Conservation (phyloP, 2,888 invertebrate genomes). For the Microdon myrmicae region DNA sequence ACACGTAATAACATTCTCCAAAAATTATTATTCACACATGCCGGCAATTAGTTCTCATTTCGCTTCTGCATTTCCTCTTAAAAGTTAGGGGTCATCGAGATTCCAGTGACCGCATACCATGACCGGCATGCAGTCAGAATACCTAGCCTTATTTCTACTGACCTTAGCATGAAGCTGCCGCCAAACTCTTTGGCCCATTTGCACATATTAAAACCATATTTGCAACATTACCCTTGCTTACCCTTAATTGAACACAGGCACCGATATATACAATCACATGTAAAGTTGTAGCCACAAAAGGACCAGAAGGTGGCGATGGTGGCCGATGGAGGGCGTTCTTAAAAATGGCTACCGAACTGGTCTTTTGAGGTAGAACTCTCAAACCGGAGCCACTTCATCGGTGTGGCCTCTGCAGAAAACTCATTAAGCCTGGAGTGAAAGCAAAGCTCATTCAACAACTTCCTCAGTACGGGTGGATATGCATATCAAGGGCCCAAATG, state of each 20-base stretch:
- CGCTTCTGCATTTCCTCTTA: conserved; percentile 12
- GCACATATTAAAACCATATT: conserved; percentile 52
- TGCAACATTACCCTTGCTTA: conserved; percentile 50
- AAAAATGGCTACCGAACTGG: conserved; percentile 12
- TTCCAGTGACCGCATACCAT: conserved; percentile 37
- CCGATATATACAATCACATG: neutral
- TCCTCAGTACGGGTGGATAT: conserved; percentile 24
- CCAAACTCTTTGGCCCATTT: conserved; percentile 38
- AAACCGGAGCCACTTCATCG: conserved; percentile 14
- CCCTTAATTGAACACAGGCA: conserved; percentile 42
- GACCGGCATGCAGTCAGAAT: conserved; percentile 19
- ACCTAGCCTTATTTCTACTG: conserved; percentile 8
- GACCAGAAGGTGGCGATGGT: too few species aligned
- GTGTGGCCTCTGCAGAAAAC: conserved; percentile 16
- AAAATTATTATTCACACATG: conserved; percentile 52
- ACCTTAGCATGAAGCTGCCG: conserved; percentile 2
- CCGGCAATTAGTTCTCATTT: conserved; percentile 49
- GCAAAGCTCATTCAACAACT: conserved; percentile 46
- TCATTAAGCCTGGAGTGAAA: conserved; percentile 40
- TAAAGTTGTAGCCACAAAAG: too few species aligned
- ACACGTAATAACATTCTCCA: conserved; percentile 39
- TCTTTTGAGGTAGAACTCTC: conserved; percentile 16
- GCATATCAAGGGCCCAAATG: conserved; percentile 21
- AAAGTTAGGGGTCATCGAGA: conserved; percentile 28
- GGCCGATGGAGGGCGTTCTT: conserved; percentile 10